Conservation (phyloP, 2,113 vertebrate species). For the Salvelinus sp. region DNA sequence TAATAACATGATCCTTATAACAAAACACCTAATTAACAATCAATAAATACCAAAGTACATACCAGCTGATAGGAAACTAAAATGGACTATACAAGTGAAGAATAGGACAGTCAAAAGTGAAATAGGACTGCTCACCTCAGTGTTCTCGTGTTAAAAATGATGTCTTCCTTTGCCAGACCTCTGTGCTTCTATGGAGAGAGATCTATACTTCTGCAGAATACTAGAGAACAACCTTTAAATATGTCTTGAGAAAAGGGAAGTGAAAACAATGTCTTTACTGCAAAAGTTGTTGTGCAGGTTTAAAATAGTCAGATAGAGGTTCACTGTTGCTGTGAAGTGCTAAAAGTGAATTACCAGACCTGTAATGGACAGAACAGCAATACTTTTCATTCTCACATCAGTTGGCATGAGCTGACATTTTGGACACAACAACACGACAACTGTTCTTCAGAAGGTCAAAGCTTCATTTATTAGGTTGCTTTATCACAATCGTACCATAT, state of each 20-base stretch:
- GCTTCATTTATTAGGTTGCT: constrained; percentile 49
- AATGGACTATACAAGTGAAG: no score
- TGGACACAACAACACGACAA: constrained; percentile 15
- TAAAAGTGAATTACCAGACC: background rate
- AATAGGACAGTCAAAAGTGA: no score
- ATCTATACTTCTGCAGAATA: background rate
- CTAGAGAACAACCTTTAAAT: background rate
- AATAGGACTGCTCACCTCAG: no score
- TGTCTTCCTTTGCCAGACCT: no score
- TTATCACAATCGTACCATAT: background rate
- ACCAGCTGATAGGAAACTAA: no score
- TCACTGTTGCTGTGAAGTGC: background rate
- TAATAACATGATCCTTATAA: no score
- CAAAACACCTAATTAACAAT: no score
- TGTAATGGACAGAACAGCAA: background rate
- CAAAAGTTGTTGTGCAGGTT: background rate
- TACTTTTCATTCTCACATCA: background rate
- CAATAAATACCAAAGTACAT: no score
- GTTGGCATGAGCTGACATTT: background rate
- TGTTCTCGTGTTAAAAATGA: no score
- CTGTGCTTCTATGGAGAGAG: no score
- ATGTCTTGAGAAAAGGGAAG: background rate
- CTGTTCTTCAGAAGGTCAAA: constrained; percentile 11
- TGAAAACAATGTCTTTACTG: constrained; percentile 2
- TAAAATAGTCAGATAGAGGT: background rate